Base-by-base conservation (phyloP, 2,797 vertebrate species). In the Macrochelys suwanniensis region DNA sequence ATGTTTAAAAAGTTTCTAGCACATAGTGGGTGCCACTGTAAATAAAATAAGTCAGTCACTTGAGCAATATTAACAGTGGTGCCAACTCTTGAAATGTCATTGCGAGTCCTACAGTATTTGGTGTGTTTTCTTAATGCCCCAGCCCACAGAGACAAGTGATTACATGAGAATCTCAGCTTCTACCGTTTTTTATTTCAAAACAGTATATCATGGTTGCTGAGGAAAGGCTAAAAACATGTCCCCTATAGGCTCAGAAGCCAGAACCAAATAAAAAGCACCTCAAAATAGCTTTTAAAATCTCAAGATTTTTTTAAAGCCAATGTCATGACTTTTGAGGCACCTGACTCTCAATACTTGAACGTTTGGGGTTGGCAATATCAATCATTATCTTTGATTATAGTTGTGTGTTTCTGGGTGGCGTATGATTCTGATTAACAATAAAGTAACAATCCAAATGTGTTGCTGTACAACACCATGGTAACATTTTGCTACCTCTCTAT, bases 401-500 rank as follows among this genome's bases (percentile, higher is more conserved):
- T 68, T 21, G 1, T 33, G 81, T 93, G 84, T n/a, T 68, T 50
- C 16, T 4, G 28, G 17, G 4, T 51, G 47, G 26, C 28, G 16
- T 53, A 12, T 53, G 49, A 42, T 79, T 65, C 61, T 56, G 21
- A 2, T n/a, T 57, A 77, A 28, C 1, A 12, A 2, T 77, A 54
- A 86, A 4, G 31, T 61, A 33, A 33, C 31, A 61, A 61, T 61
- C 57, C n/a, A 68, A 6, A 23, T 37, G 9, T 19, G n/a, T 3
- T 23, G 65, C 65, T 1, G 15, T 37, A 45, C 3, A 1, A 45
- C 3, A 1, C n/a, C 8, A 6, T 0, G 1, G 9, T 31, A 31
- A 4, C 8, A 7, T 88, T 88, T 76, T 26, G n/a, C 23, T 15
- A 15, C 12, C 28, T 61, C n/a, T 50, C 4, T 2, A 51, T 25